Evolutionary conservation across 2,797 vertebrate species (phyloP), one percentile per base, ranked within the genome.

Genomic region (Gymnodraco acuticeps): DNA sequence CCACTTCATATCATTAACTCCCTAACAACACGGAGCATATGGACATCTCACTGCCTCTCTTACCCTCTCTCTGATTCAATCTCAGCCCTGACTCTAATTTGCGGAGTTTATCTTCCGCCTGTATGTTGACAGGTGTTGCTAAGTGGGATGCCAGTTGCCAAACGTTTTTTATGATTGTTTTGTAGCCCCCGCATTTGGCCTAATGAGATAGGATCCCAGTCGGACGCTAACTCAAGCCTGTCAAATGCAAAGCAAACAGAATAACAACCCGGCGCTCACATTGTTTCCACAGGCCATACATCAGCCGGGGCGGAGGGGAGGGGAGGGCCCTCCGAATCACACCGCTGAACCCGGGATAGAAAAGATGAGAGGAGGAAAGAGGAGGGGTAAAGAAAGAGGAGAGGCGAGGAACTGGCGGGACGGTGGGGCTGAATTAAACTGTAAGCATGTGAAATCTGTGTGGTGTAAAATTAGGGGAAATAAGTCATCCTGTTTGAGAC

Each of bases 161-260:
- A 96, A 97, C 94, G 95, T 96, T 97, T 97, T 97, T 97, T 97
- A 97, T 97, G 96, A 97, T 96, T 95, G 94, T 96, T 97, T 96
- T 95, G 96, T 38, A 38, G 33, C 96, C 94, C 94, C 92, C 90
- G 95, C 96, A 97, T 97, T 97, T 96, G 95, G 96, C 93, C 96
- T 97, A 97, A 98, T 97, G 96, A 98, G 96, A 97, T 96, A 96
- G 96, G 95, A 97, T 97, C 96, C 96, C 96, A 96, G 96, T 96
- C 94, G 95, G 95, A 94, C 94, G 91, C 94, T 97, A 97, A 98
- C 93, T 97, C 95, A 97, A 72, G 86, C 91, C 96, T 96, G 97
- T 97, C 96, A 97, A 89, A 94, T 89, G 95, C 93, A 96, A 97
- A 95, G 95, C 95, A 94, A 91, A 92, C 85, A 92, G 87, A 91